Conservation (phyloP, 2,888 invertebrate species). For the Biston betularia region DNA sequence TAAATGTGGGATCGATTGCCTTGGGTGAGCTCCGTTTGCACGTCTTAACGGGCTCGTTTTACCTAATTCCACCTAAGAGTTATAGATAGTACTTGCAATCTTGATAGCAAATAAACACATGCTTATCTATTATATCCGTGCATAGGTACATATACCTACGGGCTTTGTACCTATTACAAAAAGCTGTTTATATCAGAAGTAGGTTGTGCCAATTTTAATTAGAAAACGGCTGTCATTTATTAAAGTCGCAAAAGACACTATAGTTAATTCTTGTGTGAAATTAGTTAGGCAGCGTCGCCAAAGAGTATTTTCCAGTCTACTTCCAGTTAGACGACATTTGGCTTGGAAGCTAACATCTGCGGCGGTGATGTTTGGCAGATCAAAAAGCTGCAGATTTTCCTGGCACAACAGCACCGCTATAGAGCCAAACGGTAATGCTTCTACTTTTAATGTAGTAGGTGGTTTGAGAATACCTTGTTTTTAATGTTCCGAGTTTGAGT, state of each 20-base stretch:
- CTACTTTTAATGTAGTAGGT: conserved; percentile 60
- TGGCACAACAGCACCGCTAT: conserved; percentile 60
- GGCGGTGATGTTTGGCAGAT: conserved; percentile 61
- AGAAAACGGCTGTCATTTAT: neutral
- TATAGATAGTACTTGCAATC: conserved; percentile 10
- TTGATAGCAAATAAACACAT: neutral
- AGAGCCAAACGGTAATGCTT: conserved; percentile 68
- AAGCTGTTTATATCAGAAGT: no score
- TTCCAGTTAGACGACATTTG: conserved; percentile 68
- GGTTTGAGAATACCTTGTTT: conserved; percentile 38
- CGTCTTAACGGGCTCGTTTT: conserved; percentile 61
- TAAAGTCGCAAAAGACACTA: conserved; percentile 29
- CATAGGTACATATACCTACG: neutral
- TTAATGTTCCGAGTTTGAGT: conserved; percentile 21
- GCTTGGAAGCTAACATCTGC: conserved; percentile 64
- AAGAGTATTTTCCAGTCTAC: conserved; percentile 51
- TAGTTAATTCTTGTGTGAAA: conserved; percentile 40
- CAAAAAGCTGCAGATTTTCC: conserved; percentile 60
- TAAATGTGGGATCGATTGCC: conserved; percentile 62
- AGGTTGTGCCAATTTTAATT: neutral
- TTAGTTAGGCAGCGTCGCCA: conserved; percentile 53
- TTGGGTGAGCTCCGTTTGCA: conserved; percentile 50
- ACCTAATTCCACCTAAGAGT: conserved; percentile 50
- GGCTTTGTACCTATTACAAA: no score
- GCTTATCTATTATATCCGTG: neutral